phyloP scores from a whole-genome alignment of 2,888 invertebrate species.

The Blastobasis lacticolella region DNA sequence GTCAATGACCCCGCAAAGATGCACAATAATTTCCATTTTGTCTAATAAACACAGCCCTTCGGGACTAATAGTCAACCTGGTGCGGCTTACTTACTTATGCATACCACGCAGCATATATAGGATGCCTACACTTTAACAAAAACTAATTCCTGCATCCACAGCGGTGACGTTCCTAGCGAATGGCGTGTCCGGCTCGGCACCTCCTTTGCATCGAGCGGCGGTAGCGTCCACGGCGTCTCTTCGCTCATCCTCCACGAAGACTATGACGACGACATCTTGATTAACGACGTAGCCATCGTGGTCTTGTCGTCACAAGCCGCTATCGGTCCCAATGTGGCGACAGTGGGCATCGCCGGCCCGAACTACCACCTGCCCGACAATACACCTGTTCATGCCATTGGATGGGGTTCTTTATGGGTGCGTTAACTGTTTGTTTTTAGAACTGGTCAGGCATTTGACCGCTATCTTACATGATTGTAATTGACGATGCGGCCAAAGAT shows the following conservation, averaged over 20 bases:
- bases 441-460: too few relatives aligned
- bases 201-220: constrained; percentile 23
- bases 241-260: constrained; percentile 21
- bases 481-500: too few relatives aligned
- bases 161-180: too few relatives aligned
- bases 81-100: too few relatives aligned
- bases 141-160: too few relatives aligned
- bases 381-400: constrained; percentile 21
- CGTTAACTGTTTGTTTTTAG: constrained; percentile 5
- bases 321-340: constrained; percentile 13
- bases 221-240: constrained; percentile 17
- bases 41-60: too few relatives aligned
- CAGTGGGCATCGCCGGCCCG: constrained; percentile 27
- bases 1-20: too few relatives aligned
- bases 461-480: too few relatives aligned
- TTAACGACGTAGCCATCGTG: constrained; percentile 39
- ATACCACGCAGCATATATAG: too few relatives aligned
- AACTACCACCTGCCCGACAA: constrained; percentile 23
- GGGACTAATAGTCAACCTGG: too few relatives aligned
- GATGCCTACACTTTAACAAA: too few relatives aligned
- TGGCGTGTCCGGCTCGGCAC: constrained; percentile 38
- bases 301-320: constrained; percentile 21
- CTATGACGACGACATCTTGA: constrained; percentile 19
- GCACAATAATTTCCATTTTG: too few relatives aligned
- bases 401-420: constrained; percentile 38